Conservation (phyloP, 92 coral and sea anemone species). For the Umimayanthus kanabou region DNA sequence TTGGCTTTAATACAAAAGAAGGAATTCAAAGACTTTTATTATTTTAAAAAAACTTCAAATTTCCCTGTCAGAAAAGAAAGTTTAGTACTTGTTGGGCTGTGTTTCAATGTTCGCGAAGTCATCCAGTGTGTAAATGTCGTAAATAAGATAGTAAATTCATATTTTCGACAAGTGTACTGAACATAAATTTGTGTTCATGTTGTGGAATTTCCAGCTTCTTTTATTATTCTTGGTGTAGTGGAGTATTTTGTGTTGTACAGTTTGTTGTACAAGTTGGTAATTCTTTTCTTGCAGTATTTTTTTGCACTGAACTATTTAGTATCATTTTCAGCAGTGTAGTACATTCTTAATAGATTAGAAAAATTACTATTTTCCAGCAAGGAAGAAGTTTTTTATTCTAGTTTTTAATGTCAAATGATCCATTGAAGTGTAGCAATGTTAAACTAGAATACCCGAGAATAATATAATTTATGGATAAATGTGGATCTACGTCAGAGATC, state of each 20-base stretch:
- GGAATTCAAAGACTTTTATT: conserved; percentile 24
- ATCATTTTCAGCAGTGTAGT: too few species aligned
- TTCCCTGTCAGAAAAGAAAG: background rate
- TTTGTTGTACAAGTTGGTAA: background rate
- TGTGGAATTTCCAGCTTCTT: background rate
- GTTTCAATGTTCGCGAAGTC: background rate
- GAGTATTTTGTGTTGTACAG: background rate
- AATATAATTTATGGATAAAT: conserved; percentile 32
- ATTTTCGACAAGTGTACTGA: background rate
- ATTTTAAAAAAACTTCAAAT: background rate
- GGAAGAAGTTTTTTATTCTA: background rate
- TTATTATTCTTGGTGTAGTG: background rate
- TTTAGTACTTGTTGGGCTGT: background rate
- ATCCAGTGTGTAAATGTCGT: background rate
- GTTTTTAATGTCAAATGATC: background rate
- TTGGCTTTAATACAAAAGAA: background rate
- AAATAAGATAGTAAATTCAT: too few species aligned
- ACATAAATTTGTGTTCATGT: background rate
- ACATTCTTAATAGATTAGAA: too few species aligned
- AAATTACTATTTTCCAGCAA: background rate
- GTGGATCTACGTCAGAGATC: background rate
- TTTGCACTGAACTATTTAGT: too few species aligned
- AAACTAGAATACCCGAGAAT: background rate
- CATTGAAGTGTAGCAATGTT: conserved; percentile 2
- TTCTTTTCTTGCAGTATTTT: background rate